Conservation (phyloP, 1,140 invertebrate species). For the Drosophila nigromelanica region DNA sequence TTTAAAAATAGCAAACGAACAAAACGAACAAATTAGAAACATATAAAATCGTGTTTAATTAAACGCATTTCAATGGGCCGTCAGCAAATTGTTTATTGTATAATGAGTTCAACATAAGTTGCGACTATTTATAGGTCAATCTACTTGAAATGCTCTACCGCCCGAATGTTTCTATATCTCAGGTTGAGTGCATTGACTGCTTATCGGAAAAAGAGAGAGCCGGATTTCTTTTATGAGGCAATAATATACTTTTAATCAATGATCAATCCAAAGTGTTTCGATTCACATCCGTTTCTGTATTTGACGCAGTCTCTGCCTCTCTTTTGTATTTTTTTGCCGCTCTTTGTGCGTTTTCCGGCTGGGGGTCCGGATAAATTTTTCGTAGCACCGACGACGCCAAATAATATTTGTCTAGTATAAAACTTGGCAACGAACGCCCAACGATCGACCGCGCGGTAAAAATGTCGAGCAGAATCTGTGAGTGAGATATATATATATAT, state of each 20-base stretch:
- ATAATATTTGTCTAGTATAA: conserved; percentile 79
- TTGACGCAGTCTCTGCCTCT: background rate
- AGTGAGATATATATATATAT: conserved; percentile 41
- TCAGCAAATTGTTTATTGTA: conserved; percentile 47
- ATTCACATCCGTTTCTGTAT: conserved; percentile 54
- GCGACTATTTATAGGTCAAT: conserved; percentile 36
- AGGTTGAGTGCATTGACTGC: conserved; percentile 39
- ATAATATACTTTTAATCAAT: too few relatives aligned
- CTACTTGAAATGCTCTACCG: too few relatives aligned
- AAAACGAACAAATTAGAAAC: conserved; percentile 6
- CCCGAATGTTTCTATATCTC: too few relatives aligned
- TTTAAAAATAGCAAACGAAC: conserved; percentile 24
- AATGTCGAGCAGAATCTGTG: conserved; percentile 77
- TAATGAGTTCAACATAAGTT: conserved; percentile 29
- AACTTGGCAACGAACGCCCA: conserved; percentile 74
- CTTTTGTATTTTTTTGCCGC: conserved; percentile 6
- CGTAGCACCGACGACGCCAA: conserved; percentile 27
- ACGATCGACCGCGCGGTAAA: conserved; percentile 55
- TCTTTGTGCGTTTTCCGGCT: conserved; percentile 58
- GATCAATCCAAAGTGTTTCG: too few relatives aligned
- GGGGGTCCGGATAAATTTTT: conserved; percentile 67
- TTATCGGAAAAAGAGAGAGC: background rate
- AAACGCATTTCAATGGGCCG: conserved; percentile 38
- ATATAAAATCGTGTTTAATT: conserved; percentile 31
- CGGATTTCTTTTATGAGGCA: too few relatives aligned